Evolutionary conservation across 2,888 invertebrate species (phyloP), one percentile per base, ranked within the genome.

Genomic region (Amphiduros pacificus): DNA sequence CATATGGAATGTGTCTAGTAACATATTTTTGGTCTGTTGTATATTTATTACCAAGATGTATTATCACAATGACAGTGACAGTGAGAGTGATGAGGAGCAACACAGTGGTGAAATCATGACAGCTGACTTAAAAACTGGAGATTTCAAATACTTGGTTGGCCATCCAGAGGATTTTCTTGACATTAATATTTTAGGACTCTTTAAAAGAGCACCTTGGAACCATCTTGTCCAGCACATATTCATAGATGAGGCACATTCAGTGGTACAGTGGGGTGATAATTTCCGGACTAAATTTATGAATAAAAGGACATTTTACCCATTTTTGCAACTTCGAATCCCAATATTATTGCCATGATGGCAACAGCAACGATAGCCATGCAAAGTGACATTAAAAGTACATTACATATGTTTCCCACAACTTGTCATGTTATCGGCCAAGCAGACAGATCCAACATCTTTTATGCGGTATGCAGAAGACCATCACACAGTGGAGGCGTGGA

Each of bases 171-270:
- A 55, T 2, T 41, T 55, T 26, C 6, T 55, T 2, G 20, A 40
- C 1, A 9, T 41, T 2, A 1, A 14, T n/a, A 28, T 29, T 14
- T 26, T 41, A 44, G 11, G 6, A 2, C 4, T 24, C 3, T 53
- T 62, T n/a, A 3, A 51, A 22, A 49, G 24, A n/a, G 20, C 36
- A 14, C 14, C 5, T 22, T 62, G 50, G 41, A 29, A 48, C 14
- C 24, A 29, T 9, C 20, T 36, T 17, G 54, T 59, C 5, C 28
- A 31, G 2, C 14, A 11, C 14, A 32, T 62, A 17, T 58, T 44
- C 6, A 32, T 62, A 4, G 62, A 62, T 59, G 62, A 62, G 29
- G 58, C 31, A 11, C 62, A 59, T 31, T 28, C 24, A n/a, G 59
- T 56, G 14, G 59, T 55, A 9, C 32, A 54, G 31, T 62, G 59